Evolutionary conservation across 2,113 vertebrate genomes (phyloP).

Genomic region (Cariama cristata): DNA sequence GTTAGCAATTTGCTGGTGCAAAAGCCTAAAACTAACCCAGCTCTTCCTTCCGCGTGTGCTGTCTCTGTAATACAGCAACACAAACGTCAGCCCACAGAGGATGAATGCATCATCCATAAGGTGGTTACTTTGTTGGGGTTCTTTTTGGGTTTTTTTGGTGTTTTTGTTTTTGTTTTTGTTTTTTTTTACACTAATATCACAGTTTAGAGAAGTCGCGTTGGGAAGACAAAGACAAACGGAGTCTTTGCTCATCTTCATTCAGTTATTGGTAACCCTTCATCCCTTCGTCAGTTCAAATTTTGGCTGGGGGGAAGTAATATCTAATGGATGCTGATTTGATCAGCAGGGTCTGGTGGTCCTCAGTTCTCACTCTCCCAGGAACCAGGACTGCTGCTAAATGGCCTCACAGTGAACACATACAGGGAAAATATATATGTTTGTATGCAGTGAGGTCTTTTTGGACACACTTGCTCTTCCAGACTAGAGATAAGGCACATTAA

Average conservation of each 20-base stretch:
- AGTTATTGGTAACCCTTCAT: background rate
- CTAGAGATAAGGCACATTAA: background rate
- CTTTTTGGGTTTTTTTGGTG: background rate
- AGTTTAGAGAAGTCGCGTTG: background rate
- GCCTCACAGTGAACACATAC: background rate
- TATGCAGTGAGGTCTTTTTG: background rate
- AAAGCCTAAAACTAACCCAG: background rate
- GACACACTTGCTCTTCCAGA: background rate
- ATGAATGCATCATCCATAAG: background rate
- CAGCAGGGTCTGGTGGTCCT: background rate
- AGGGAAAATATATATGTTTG: accelerated
- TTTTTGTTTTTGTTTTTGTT: no score
- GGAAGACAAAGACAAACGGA: background rate
- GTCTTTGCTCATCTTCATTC: background rate
- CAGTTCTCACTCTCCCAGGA: background rate
- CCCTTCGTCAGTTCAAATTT: no score
- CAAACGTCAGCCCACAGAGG: accelerated
- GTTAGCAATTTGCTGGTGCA: background rate
- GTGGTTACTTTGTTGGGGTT: no score
- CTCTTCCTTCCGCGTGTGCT: background rate
- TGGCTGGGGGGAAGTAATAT: accelerated
- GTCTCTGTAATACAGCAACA: background rate
- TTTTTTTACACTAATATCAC: background rate
- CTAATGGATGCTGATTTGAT: background rate
- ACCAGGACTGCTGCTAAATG: background rate